Conservation (phyloP, 2,888 invertebrate genomes). For the Chloroclystis v-ata region DNA sequence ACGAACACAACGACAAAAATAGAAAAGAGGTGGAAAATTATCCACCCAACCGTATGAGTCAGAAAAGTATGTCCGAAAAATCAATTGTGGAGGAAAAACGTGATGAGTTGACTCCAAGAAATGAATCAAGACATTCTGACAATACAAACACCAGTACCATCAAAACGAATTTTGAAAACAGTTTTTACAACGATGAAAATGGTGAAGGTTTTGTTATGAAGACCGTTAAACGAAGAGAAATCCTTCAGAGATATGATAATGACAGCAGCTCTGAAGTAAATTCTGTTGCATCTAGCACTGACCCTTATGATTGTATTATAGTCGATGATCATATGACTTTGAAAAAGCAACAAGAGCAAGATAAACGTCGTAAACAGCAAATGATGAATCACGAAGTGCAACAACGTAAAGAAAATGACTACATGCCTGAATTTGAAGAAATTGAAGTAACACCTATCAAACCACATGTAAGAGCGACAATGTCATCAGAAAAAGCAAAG, state of each 20-base stretch:
- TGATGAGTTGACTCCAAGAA: constrained; percentile 61
- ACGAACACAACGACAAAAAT: constrained; percentile 54
- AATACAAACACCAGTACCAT: constrained; percentile 73
- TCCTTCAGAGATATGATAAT: constrained; percentile 83
- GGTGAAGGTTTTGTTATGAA: constrained; percentile 83
- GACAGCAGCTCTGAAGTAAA: constrained; percentile 81
- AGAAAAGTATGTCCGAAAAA: constrained; percentile 69
- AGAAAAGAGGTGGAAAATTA: constrained; percentile 49
- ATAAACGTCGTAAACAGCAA: constrained; percentile 65
- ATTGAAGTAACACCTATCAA: constrained; percentile 73
- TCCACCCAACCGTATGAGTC: constrained; percentile 58
- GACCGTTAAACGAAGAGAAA: constrained; percentile 85
- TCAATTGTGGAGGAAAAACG: constrained; percentile 65
- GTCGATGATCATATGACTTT: constrained; percentile 86
- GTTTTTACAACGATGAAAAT: constrained; percentile 81
- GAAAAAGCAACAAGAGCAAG: constrained; percentile 73
- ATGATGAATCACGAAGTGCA: constrained; percentile 59
- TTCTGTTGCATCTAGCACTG: constrained; percentile 83
- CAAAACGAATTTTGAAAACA: constrained; percentile 79
- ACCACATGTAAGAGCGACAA: constrained; percentile 65
- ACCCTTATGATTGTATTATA: constrained; percentile 89
- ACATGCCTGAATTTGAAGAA: constrained; percentile 74
- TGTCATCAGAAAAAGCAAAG: constrained; percentile 65
- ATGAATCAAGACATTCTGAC: constrained; percentile 70
- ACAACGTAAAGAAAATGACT: constrained; percentile 64